Percentiles rank a stretch among this genome's conserved stretches.
Conservation (phyloP, 1,140 invertebrate genomes). For the Zaprionus inermis region DNA sequence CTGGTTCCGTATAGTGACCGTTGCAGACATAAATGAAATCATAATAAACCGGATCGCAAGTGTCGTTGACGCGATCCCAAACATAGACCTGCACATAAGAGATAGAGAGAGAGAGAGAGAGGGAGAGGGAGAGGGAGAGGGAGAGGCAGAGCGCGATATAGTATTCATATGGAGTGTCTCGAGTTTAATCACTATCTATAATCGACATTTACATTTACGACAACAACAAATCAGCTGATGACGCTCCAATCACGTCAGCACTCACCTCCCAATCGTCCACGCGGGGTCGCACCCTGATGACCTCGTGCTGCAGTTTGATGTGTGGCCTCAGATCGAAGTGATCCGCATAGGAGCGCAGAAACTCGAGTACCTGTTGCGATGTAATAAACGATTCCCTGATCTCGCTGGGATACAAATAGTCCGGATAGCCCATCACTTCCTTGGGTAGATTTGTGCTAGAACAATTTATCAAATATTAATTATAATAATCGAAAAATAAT, state of each 20-base stretch:
- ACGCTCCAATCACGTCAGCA: slow-evolving; percentile 43
- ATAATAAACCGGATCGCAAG: slow-evolving; percentile 86
- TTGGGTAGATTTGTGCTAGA: slow-evolving; percentile 94
- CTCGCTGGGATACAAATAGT: slow-evolving; percentile 89
- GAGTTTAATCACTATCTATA: slow-evolving; percentile 22
- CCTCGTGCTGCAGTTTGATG: slow-evolving; percentile 81
- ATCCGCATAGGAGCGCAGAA: slow-evolving; percentile 92
- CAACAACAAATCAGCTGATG: not conserved
- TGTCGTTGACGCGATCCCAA: slow-evolving; percentile 86
- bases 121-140: not conserved
- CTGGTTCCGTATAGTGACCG: slow-evolving; percentile 91
- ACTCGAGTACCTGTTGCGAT: slow-evolving; percentile 92
- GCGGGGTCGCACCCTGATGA: slow-evolving; percentile 78
- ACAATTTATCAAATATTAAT: not conserved
- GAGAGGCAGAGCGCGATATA: too few relatives aligned
- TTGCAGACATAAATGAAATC: slow-evolving; percentile 95
- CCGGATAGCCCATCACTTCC: slow-evolving; percentile 95
- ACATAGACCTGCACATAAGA: slow-evolving; percentile 65
- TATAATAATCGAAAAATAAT: not conserved
- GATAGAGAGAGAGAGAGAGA: not conserved
- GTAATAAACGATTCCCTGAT: slow-evolving; percentile 91
- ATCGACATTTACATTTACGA: not conserved
- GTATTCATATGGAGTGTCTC: slow-evolving; percentile 1
- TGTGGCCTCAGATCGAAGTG: slow-evolving; percentile 85
- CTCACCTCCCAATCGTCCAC: slow-evolving; percentile 80